A percentile compares a stretch with the other conserved stretches of the same genome.
These are phyloP conservation scores for Lordiphosa fenestrarum DNA, from an alignment of 2,888 invertebrate species.

Conservation along the genomic window DNA sequence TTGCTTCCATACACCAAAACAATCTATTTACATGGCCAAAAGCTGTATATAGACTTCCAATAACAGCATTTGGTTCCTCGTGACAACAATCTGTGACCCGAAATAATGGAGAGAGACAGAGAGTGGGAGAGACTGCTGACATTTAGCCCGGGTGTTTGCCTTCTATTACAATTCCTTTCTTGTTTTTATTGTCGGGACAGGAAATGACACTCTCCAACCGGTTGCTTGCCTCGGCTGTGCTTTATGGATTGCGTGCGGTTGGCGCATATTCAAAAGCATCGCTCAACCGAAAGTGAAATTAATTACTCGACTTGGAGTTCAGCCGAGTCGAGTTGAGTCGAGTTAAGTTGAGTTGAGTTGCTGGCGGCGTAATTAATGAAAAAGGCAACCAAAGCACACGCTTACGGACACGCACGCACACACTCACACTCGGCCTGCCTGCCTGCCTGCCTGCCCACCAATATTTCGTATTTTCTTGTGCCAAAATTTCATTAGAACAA, in stretches of 20 bases:
- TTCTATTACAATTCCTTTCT: no score
- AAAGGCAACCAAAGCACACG: conserved; percentile 33
- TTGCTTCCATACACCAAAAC: no score
- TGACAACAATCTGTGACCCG: no score
- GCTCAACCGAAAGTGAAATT: conserved; percentile 71
- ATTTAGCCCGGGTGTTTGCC: no score
- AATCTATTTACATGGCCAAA: no score
- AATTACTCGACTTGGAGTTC: conserved; percentile 56
- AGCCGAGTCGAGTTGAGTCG: conserved; percentile 23
- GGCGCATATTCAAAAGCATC: conserved; percentile 68
- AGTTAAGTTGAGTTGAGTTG: conserved; percentile 29
- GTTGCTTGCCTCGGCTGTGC: conserved; percentile 9
- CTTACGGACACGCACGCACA: conserved; percentile 12
- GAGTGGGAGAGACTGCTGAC: no score
- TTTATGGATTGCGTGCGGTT: conserved; percentile 57
- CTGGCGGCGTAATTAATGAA: conserved; percentile 63
- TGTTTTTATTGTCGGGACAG: no score
- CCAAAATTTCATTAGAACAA: conserved; percentile 55
- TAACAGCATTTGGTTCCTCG: no score
- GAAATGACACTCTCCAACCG: no score
- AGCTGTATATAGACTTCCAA: no score
- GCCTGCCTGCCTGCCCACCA: background rate
- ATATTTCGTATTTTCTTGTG: conserved; percentile 24
- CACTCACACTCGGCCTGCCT: background rate
- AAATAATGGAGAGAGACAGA: no score